phyloP scores from a whole-genome alignment of 1,140 invertebrate genomes.

The honey bee (Apis mellifera) region Amel_HAv3.1 CM009944.2:4481001-4481500 shows the following conservation, averaged over 20 bases:
- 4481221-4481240: slow-evolving; percentile 74
- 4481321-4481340: slow-evolving; percentile 80
- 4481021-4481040: too few species aligned
- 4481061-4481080: too few species aligned
- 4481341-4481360: slow-evolving; percentile 76
- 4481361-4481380: slow-evolving; percentile 67
- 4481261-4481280: slow-evolving; percentile 60
- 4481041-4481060: neutral
- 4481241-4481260: slow-evolving; percentile 79
- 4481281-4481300: slow-evolving; percentile 55
- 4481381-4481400: slow-evolving; percentile 36
- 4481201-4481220: slow-evolving; percentile 40
- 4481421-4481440: neutral
- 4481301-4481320: slow-evolving; percentile 71
- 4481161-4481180: slow-evolving; percentile 1
- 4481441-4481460: neutral
- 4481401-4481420: neutral
- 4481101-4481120: too few species aligned
- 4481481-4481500: too few species aligned
- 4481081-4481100: too few species aligned
- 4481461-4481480: neutral
- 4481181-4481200: slow-evolving; percentile 23
- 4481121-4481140: too few species aligned
- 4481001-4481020: too few species aligned
- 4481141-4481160: neutral